These are phyloP conservation scores for Holotrichia oblita DNA, from an alignment of 1,140 invertebrate genomes.

Conservation along the genomic window DNA sequence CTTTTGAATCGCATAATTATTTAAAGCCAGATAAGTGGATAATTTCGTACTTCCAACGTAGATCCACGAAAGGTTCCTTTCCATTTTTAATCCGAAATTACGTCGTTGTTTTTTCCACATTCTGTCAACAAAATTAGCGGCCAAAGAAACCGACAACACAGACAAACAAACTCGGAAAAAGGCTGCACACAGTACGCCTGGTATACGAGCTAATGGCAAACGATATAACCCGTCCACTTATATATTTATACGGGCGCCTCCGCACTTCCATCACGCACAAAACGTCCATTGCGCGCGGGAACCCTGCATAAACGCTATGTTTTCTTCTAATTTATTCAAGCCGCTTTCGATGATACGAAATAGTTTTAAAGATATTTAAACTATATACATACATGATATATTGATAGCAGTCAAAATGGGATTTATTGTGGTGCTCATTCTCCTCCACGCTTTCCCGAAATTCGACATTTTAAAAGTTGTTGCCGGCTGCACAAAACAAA, in stretches of 20 bases:
- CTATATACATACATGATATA: no score
- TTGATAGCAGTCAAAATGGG: no score
- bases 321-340: background rate
- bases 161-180: background rate
- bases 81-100: background rate
- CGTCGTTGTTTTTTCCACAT: background rate
- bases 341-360: no score
- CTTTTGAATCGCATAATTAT: background rate
- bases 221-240: background rate
- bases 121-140: slow-evolving; percentile 7
- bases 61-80: background rate
- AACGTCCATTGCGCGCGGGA: background rate
- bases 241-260: background rate
- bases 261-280: background rate
- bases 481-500: no score
- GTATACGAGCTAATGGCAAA: background rate
- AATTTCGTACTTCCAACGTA: background rate
- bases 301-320: background rate
- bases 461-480: no score
- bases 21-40: background rate
- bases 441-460: no score
- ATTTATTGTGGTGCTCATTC: no score
- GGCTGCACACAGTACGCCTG: background rate
- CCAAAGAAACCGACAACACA: slow-evolving; percentile 2
- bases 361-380: no score